A percentile compares a stretch with the other conserved stretches of the same genome.
Evolutionary conservation across 2,113 vertebrate genomes (phyloP).

Genomic region (Merops nubicus): DNA sequence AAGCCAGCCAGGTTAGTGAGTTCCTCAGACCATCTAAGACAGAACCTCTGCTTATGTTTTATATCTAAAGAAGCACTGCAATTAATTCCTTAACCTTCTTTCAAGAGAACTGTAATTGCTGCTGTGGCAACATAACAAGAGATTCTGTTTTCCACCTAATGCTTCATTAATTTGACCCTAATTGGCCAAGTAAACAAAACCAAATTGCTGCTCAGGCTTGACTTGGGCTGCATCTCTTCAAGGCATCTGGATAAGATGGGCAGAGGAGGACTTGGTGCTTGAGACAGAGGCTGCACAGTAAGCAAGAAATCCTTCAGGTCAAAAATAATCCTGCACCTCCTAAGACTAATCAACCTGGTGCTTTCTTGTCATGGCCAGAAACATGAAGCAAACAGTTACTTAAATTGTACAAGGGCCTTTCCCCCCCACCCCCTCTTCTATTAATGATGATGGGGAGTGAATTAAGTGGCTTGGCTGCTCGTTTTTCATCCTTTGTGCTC

Average conservation of each 20-base stretch:
- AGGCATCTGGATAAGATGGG: background rate
- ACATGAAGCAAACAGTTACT: background rate
- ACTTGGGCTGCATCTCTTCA: background rate
- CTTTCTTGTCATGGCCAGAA: background rate
- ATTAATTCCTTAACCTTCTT: background rate
- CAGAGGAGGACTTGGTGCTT: background rate
- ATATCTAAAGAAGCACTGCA: background rate
- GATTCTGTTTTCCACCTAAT: background rate
- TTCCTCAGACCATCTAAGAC: background rate
- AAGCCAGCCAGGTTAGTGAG: background rate
- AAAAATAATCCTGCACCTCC: background rate
- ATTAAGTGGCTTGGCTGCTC: background rate
- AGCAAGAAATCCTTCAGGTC: slow-evolving; percentile 6
- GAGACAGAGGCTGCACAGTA: background rate
- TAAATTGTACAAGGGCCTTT: background rate
- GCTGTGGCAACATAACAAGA: slow-evolving; percentile 19
- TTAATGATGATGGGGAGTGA: background rate
- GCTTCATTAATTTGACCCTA: slow-evolving; percentile 49
- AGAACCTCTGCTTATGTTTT: background rate
- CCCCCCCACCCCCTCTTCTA: background rate
- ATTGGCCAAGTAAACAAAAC: slow-evolving; percentile 40
- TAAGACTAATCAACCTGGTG: background rate
- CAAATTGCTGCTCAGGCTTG: background rate
- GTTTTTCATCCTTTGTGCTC: background rate
- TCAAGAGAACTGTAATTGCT: background rate